A percentile compares a stretch with the other conserved stretches of the same genome.
Evolutionary conservation across 2,113 vertebrate genomes (phyloP).

Genomic region (Orientallactaga bullata): DNA sequence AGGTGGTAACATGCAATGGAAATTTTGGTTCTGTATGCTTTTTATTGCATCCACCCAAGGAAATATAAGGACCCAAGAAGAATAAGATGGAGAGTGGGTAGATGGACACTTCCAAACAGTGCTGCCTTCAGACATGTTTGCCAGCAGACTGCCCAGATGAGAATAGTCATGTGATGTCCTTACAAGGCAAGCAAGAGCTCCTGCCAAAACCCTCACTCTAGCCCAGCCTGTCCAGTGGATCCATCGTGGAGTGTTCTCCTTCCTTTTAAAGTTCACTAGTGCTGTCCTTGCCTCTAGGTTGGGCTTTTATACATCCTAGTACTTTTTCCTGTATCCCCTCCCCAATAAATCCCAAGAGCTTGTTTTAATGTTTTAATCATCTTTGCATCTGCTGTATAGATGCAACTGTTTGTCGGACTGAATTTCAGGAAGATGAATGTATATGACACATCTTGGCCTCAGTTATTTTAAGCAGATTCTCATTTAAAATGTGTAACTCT

Average conservation of each 20-base stretch:
- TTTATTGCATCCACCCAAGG: background rate
- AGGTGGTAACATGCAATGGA: background rate
- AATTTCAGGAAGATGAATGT: background rate
- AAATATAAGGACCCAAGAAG: background rate
- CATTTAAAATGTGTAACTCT: background rate
- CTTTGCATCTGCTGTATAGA: background rate
- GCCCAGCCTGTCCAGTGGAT: background rate
- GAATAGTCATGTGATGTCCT: background rate
- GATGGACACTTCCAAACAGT: background rate
- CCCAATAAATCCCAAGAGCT: background rate
- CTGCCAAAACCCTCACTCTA: background rate
- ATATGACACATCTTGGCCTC: background rate
- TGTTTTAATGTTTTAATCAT: background rate
- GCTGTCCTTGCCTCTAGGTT: background rate
- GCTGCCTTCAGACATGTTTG: background rate
- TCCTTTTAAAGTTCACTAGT: background rate
- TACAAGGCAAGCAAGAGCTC: background rate
- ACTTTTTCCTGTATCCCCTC: background rate
- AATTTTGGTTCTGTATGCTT: background rate
- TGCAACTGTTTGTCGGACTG: background rate
- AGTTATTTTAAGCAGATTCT: background rate
- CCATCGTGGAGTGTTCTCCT: background rate
- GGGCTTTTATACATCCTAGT: background rate
- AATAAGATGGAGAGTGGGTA: background rate
- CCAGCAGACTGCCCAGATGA: background rate